These are phyloP conservation scores for Dicyrtomina minuta DNA, from an alignment of 2,888 invertebrate genomes.

Conservation along the genomic window DNA sequence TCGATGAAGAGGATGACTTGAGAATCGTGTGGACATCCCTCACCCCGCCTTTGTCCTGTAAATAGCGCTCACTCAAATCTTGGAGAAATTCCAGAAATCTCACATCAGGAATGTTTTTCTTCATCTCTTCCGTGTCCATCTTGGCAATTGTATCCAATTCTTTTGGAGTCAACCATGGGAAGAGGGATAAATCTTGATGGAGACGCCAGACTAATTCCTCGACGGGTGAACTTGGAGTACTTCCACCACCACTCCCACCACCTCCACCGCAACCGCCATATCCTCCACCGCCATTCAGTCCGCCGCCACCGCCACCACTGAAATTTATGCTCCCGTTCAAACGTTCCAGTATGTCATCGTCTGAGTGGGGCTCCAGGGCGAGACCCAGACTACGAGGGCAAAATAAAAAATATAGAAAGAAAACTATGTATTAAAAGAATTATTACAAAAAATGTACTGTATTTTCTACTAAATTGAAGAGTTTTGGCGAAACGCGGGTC, in stretches of 20 bases:
- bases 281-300: too few species aligned
- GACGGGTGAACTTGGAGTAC: conserved; percentile 55
- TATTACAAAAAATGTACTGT: too few species aligned
- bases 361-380: conserved; percentile 41
- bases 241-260: conserved; percentile 34
- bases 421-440: too few species aligned
- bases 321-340: background rate
- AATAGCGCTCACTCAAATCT: conserved; percentile 49
- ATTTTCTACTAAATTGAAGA: too few species aligned
- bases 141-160: conserved; percentile 82
- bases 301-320: too few species aligned
- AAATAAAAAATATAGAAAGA: conserved; percentile 9
- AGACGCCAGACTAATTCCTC: conserved; percentile 75
- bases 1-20: too few species aligned
- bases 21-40: conserved; percentile 31
- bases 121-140: conserved; percentile 85
- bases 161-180: conserved; percentile 78
- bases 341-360: background rate
- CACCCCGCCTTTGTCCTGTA: conserved; percentile 51
- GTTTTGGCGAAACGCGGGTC: too few species aligned
- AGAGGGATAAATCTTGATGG: conserved; percentile 79
- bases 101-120: conserved; percentile 69
- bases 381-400: conserved; percentile 42
- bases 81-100: conserved; percentile 52
- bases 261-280: conserved; percentile 6